phyloP scores from a whole-genome alignment of 2,113 vertebrate species.

The Istiophorus platypterus region DNA sequence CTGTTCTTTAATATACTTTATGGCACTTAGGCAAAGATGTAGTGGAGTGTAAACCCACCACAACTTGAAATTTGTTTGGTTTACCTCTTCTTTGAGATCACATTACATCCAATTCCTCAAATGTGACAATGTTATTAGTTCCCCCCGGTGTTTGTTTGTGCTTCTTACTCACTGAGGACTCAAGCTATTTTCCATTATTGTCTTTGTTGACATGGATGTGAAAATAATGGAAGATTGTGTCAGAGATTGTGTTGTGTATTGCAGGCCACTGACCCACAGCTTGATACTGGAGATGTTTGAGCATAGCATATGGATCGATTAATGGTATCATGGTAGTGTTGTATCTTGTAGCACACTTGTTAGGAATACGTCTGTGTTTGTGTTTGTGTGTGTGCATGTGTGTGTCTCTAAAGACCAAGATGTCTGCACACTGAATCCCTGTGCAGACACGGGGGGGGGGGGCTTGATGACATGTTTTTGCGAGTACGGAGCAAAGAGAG shows the following conservation, averaged over 20 bases:
- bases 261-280: slow-evolving; percentile 46
- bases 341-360: slow-evolving; percentile 33
- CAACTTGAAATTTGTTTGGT: background rate
- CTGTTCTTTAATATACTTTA: slow-evolving; percentile 18
- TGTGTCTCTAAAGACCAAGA: slow-evolving; percentile 9
- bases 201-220: slow-evolving; percentile 43
- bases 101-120: background rate
- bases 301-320: slow-evolving; percentile 37
- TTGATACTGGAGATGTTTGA: slow-evolving; percentile 54
- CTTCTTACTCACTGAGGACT: background rate
- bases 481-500: background rate
- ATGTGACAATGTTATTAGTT: background rate
- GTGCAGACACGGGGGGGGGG: slow-evolving; percentile 5
- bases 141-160: background rate
- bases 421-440: background rate
- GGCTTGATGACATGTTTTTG: background rate
- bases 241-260: slow-evolving; percentile 38
- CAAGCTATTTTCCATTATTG: slow-evolving; percentile 5
- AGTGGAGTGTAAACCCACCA: background rate
- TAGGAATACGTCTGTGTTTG: slow-evolving; percentile 13
- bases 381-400: slow-evolving; percentile 16
- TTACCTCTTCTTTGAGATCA: background rate
- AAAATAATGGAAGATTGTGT: slow-evolving; percentile 41
- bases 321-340: slow-evolving; percentile 41
- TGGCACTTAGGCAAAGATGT: slow-evolving; percentile 10